Percentiles rank a stretch among this genome's conserved stretches.
Conservation (phyloP, 2,797 vertebrate genomes). For the Hyperoplus immaculatus region DNA sequence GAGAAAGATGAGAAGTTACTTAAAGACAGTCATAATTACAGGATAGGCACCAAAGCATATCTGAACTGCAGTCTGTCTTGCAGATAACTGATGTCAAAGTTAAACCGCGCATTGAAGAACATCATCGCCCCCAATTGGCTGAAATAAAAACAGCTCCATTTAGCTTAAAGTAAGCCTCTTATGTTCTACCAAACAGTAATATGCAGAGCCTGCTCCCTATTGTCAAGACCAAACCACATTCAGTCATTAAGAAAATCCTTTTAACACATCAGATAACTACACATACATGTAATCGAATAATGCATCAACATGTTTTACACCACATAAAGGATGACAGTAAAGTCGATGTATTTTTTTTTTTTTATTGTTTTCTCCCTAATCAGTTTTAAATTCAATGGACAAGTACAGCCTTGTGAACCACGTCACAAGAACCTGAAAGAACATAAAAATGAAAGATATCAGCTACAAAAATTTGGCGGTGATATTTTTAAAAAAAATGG, state of each 20-base stretch:
- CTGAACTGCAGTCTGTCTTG: neutral
- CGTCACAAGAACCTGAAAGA: constrained; percentile 80
- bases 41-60: neutral
- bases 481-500: constrained; percentile 49
- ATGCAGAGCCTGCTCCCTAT: neutral
- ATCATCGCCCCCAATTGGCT: constrained; percentile 48
- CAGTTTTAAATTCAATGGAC: constrained; percentile 85
- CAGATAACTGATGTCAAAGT: neutral
- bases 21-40: neutral
- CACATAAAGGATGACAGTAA: constrained; percentile 29
- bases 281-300: neutral
- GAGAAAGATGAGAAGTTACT: neutral
- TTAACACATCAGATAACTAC: neutral
- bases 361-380: constrained; percentile 83
- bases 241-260: neutral
- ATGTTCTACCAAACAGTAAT: neutral
- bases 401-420: constrained; percentile 78
- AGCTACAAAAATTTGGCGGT: constrained; percentile 81
- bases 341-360: constrained; percentile 65
- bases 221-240: neutral
- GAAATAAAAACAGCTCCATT: neutral
- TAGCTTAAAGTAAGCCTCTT: neutral
- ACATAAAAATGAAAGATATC: constrained; percentile 76
- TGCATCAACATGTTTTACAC: neutral
- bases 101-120: neutral